phyloP scores from a whole-genome alignment of 2,888 invertebrate genomes.

The Taphrorychus bicolor region DNA sequence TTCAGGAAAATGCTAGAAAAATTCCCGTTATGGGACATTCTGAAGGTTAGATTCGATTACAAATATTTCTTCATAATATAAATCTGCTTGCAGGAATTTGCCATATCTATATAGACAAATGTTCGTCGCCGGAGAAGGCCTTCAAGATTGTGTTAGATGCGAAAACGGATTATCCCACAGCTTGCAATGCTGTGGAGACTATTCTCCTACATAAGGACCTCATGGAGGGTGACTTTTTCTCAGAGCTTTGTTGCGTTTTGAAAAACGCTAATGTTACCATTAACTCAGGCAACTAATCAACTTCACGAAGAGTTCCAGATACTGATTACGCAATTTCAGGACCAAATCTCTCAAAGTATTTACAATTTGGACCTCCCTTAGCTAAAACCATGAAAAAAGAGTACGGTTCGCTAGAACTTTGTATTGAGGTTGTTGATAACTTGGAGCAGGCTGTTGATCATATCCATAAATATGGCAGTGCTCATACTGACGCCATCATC shows the following conservation, averaged over 20 bases:
- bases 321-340: too few species aligned
- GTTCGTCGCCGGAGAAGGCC: conserved; percentile 85
- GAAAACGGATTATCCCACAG: conserved; percentile 98
- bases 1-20: conserved; percentile 87
- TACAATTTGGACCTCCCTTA: conserved; percentile 94
- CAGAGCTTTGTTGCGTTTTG: conserved; percentile 87
- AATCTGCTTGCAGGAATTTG: conserved; percentile 68
- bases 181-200: conserved; percentile 99
- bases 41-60: conserved; percentile 69
- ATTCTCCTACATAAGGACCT: conserved; percentile 89
- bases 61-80: not conserved
- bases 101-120: conserved; percentile 93
- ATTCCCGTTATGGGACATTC: conserved; percentile 98
- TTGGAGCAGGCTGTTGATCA: conserved; percentile 90
- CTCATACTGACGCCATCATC: conserved; percentile 96
- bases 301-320: not conserved
- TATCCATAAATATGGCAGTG: conserved; percentile 93
- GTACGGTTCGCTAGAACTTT: conserved; percentile 92
- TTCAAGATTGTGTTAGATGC: conserved; percentile 90
- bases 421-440: conserved; percentile 90
- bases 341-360: conserved; percentile 76
- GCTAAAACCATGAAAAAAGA: conserved; percentile 90
- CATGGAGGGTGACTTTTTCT: conserved; percentile 76
- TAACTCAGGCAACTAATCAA: conserved; percentile 24
- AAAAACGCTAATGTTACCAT: conserved; percentile 76